These are phyloP conservation scores for Podarcis siculus DNA, from an alignment of 2,797 vertebrate species.

Conservation along the genomic window DNA sequence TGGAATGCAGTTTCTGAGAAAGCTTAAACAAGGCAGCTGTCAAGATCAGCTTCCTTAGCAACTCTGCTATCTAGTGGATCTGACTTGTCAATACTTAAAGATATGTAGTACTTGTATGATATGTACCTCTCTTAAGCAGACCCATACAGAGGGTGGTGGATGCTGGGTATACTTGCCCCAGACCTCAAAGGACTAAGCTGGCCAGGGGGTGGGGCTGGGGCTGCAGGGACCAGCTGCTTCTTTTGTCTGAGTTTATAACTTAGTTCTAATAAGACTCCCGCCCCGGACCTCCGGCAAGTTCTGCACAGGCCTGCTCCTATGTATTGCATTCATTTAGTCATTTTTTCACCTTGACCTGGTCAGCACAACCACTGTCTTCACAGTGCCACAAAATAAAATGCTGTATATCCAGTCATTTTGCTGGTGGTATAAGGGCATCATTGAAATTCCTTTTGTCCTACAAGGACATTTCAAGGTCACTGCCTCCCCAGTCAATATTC, in stretches of 20 bases:
- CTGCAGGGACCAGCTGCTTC: too few relatives aligned
- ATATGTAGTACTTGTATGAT: not conserved
- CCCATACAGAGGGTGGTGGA: too few relatives aligned
- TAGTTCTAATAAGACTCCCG: too few relatives aligned
- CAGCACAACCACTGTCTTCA: conserved; percentile 2
- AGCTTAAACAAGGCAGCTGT: not conserved
- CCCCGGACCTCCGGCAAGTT: too few relatives aligned
- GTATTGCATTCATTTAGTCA: conserved; percentile 5
- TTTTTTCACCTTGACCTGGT: conserved; percentile 16
- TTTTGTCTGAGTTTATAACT: too few relatives aligned
- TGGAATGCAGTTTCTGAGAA: conserved; percentile 3
- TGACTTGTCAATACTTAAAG: conserved; percentile 11
- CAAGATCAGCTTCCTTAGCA: not conserved
- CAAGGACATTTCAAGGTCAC: conserved; percentile 4
- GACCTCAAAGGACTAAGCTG: too few relatives aligned
- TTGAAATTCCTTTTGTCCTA: not conserved
- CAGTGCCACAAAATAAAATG: not conserved
- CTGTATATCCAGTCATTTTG: not conserved
- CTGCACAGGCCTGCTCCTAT: not conserved
- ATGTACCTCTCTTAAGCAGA: not conserved
- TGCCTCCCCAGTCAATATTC: not conserved
- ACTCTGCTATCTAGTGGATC: not conserved
- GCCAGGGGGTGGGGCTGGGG: too few relatives aligned
- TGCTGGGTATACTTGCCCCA: too few relatives aligned
- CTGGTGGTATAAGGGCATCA: not conserved